phyloP scores from a whole-genome alignment of 1,140 invertebrate species.

The Diploscapter pachys region DNA sequence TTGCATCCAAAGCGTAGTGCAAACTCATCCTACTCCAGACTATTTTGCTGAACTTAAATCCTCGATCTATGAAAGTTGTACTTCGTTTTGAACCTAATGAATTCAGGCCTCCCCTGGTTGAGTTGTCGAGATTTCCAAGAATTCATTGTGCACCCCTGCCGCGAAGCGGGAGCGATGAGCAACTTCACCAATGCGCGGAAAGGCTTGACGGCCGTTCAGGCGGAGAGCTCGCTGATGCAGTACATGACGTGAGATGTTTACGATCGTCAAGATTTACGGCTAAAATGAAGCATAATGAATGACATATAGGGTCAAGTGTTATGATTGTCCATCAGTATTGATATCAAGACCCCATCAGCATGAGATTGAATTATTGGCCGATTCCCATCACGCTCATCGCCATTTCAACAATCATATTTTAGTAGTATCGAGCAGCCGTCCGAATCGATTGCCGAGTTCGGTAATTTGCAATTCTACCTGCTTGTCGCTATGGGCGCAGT shows the following conservation, averaged over 20 bases:
- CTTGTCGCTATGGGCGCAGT: constrained; percentile 48
- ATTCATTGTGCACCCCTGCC: constrained; percentile 43
- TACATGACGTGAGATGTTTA: constrained; percentile 42
- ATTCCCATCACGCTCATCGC: not conserved
- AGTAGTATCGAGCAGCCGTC: constrained; percentile 44
- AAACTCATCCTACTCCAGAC: too few relatives aligned
- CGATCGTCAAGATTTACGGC: not conserved
- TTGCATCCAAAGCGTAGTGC: too few relatives aligned
- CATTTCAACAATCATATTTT: not conserved
- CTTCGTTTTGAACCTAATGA: constrained; percentile 7
- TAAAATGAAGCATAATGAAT: not conserved
- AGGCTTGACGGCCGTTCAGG: constrained; percentile 42
- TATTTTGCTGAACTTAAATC: too few relatives aligned
- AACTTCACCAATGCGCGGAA: constrained; percentile 31
- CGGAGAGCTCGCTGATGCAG: constrained; percentile 50
- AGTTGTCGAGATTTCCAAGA: constrained; percentile 55
- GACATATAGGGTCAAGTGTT: not conserved
- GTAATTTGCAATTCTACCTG: constrained; percentile 49
- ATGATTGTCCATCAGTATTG: too few relatives aligned
- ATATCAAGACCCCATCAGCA: too few relatives aligned
- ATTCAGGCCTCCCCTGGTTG: constrained; percentile 53
- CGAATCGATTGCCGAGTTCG: constrained; percentile 47
- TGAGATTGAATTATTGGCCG: not conserved
- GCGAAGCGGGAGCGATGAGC: constrained; percentile 42
- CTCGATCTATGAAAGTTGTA: not conserved